These are phyloP conservation scores for Parotia lawesii DNA, from an alignment of 2,113 vertebrate species.

Conservation along the genomic window DNA sequence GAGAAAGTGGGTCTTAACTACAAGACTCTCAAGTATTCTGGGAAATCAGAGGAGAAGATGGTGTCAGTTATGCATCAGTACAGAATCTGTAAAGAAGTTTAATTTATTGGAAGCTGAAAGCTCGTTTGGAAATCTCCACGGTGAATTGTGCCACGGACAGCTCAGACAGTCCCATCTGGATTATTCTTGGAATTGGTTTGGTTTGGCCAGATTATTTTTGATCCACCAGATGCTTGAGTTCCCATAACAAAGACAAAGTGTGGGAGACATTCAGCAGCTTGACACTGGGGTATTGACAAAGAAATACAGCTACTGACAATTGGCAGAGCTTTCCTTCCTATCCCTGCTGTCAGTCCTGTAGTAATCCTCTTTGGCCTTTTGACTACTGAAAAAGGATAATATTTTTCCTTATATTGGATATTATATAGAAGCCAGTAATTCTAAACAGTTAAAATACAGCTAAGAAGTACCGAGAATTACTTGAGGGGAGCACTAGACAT, in stretches of 20 bases:
- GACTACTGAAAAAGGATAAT: background rate
- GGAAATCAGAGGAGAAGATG: background rate
- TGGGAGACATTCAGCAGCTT: background rate
- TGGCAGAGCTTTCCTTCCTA: background rate
- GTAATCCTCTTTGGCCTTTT: background rate
- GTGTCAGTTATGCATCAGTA: background rate
- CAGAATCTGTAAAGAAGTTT: background rate
- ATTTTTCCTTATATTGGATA: background rate
- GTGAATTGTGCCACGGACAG: background rate
- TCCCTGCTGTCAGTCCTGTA: background rate
- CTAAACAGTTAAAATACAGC: background rate
- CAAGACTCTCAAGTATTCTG: background rate
- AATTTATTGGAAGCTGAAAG: background rate
- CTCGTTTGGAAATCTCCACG: background rate
- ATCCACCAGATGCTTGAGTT: background rate
- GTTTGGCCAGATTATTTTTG: background rate
- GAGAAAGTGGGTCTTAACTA: background rate
- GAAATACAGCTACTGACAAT: background rate
- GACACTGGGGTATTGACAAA: background rate
- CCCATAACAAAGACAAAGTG: background rate
- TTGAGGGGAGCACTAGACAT: background rate
- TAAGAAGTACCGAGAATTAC: background rate
- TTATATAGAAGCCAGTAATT: background rate
- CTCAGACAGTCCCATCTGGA: background rate
- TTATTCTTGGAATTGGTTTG: background rate